These are phyloP conservation scores for Macrochelys suwanniensis DNA, from an alignment of 2,797 vertebrate species.

Conservation along the genomic window DNA sequence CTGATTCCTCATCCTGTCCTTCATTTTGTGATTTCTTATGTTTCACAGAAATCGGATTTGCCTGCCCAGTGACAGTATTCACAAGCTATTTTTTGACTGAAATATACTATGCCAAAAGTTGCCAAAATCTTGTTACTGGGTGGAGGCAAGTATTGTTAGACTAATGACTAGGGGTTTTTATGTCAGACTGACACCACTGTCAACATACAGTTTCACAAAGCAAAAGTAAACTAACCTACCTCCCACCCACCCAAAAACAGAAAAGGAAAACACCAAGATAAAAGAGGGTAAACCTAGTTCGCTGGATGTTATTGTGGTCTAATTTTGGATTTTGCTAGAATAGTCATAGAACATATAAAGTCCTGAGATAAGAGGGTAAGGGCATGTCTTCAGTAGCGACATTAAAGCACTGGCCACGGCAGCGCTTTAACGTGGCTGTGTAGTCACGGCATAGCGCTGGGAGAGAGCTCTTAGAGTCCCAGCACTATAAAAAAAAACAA, in stretches of 20 bases:
- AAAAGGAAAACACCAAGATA: not conserved
- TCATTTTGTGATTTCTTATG: not conserved
- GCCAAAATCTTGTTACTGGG: not conserved
- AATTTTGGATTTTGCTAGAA: not conserved
- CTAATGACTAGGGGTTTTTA: not conserved
- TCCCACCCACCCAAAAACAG: not conserved
- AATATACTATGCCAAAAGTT: not conserved
- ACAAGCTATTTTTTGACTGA: not conserved
- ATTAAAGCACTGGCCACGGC: too few species aligned
- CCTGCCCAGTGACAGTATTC: not conserved
- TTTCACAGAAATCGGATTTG: not conserved
- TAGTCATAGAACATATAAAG: not conserved
- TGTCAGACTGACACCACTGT: not conserved
- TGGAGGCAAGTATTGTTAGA: not conserved
- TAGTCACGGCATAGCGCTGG: too few species aligned
- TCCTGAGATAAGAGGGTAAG: not conserved
- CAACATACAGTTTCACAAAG: not conserved
- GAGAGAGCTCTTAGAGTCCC: too few species aligned
- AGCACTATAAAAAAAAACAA: too few species aligned
- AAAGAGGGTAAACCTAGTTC: not conserved
- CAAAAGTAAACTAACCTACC: not conserved
- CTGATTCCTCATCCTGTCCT: not conserved
- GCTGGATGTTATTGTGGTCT: not conserved
- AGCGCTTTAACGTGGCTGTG: too few species aligned
- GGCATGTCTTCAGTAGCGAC: too few species aligned